Evolutionary conservation across 2,888 invertebrate species (phyloP).

Genomic region (Chymomyza procnemis): DNA sequence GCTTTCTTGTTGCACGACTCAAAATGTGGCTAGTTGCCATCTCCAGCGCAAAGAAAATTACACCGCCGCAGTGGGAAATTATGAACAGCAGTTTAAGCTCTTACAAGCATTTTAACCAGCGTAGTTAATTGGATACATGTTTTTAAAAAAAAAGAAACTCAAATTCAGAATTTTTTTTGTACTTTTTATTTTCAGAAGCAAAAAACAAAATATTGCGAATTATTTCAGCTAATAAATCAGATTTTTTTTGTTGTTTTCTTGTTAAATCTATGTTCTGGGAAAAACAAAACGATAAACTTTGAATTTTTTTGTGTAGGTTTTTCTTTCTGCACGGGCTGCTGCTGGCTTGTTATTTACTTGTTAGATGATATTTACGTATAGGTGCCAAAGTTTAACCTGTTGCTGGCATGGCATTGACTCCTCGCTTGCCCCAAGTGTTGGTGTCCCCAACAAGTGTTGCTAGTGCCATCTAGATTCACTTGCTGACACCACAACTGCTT

Average conservation of each 20-base stretch:
- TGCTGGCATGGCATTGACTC: not conserved
- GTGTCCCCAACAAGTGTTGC: slow-evolving; percentile 4
- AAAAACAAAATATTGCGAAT: not conserved
- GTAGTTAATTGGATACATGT: not conserved
- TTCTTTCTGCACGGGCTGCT: not conserved
- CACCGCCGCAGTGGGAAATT: not conserved
- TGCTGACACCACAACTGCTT: not conserved
- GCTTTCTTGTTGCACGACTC: not conserved
- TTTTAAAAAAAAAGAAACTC: not conserved
- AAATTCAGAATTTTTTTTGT: not conserved
- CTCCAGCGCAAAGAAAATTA: not conserved
- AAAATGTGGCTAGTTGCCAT: not conserved
- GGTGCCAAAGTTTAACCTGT: not conserved
- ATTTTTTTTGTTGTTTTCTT: not conserved
- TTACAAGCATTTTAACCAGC: not conserved
- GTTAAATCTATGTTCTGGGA: not conserved
- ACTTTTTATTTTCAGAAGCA: not conserved
- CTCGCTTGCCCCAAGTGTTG: not conserved
- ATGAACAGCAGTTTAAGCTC: not conserved
- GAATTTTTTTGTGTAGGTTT: not conserved
- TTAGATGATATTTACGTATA: not conserved
- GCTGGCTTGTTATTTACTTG: not conserved
- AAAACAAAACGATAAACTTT: not conserved
- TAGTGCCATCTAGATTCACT: not conserved
- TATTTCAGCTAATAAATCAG: not conserved